Base-by-base conservation (phyloP, 2,888 invertebrate genomes). In the Cheilosia scutellata region DNA sequence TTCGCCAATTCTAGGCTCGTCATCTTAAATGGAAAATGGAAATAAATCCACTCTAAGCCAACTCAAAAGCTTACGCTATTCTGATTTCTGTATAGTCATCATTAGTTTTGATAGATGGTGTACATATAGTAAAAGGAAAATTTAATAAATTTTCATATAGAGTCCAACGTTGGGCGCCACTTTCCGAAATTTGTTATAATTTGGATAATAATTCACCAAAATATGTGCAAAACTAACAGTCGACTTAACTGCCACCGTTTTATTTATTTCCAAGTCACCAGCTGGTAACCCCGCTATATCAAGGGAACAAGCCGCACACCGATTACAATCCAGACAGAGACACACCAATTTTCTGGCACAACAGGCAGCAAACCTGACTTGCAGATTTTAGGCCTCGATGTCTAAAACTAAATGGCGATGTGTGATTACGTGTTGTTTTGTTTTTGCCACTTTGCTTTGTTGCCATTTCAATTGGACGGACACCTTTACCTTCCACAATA, bases 331-430 rank as follows among this genome's bases (percentile, higher is more conserved):
- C 62, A 58, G 55, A 40, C 40, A n/a, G n/a, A 11, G 40, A 49
- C 57, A 57, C 40, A 31, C 13, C 37, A 47, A 49, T 13, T 29
- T 58, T 66, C n/a, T 27, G 29, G 31, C 47, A 13, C 55, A 55
- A 25, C 68, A 49, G 33, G 9, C 42, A 70, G 27, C 20, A 20
- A 51, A 16, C 31, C 29, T 13, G 53, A 6, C 29, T 40, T 51
- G n/a, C 40, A 68, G 57, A 42, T 82, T 62, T 42, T 53, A 82
- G 76, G 63, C 65, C 76, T 76, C 65, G 65, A 71, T 76, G 68
- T 31, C 49, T 20, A 44, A 62, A 47, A 42, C 55, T 13, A 40
- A 66, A 53, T 44, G 60, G 66, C 57, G 60, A 44, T 58, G 74
- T 62, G 60, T 47, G 77, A 70, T 53, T 63, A 37, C 37, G 37